Evolutionary conservation across 2,113 vertebrate genomes (phyloP).

Genomic region (Poeciliopsis prolifica): DNA sequence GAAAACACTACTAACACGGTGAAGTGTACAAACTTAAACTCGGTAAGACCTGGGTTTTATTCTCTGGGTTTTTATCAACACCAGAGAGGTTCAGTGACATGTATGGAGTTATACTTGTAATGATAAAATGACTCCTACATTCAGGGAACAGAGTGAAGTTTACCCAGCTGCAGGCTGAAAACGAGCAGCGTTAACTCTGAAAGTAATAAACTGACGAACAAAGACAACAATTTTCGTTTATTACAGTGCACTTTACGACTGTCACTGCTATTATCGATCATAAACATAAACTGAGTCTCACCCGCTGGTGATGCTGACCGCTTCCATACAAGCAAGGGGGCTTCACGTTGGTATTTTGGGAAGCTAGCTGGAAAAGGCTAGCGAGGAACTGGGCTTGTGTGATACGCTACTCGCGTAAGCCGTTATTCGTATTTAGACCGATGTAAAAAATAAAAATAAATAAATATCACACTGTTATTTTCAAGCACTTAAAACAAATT

Average conservation of each 20-base stretch:
- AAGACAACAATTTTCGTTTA: background rate
- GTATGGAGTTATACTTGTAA: background rate
- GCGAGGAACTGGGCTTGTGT: background rate
- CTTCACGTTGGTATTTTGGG: constrained; percentile 51
- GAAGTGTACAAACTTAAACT: background rate
- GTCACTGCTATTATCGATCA: constrained; percentile 1
- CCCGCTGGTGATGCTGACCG: constrained; percentile 36
- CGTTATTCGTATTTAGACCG: background rate
- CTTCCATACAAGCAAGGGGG: constrained; percentile 59
- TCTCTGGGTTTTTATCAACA: background rate
- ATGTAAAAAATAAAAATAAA: background rate
- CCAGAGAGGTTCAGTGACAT: background rate
- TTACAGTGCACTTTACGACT: background rate
- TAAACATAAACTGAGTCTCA: constrained; percentile 16
- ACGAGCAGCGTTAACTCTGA: background rate
- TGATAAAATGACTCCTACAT: background rate
- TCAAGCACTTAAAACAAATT: rapidly evolving
- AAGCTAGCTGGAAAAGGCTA: constrained; percentile 18
- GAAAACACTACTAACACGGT: background rate
- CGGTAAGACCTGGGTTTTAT: too few species aligned
- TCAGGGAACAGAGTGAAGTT: constrained; percentile 20
- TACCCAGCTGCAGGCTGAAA: constrained; percentile 33
- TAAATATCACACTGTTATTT: rapidly evolving
- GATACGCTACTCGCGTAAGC: constrained; percentile 11
- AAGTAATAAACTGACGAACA: background rate